A percentile compares a stretch with the other conserved stretches of the same genome.
These are phyloP conservation scores for Melangyna quadrimaculata DNA, from an alignment of 2,888 invertebrate species.

Conservation along the genomic window DNA sequence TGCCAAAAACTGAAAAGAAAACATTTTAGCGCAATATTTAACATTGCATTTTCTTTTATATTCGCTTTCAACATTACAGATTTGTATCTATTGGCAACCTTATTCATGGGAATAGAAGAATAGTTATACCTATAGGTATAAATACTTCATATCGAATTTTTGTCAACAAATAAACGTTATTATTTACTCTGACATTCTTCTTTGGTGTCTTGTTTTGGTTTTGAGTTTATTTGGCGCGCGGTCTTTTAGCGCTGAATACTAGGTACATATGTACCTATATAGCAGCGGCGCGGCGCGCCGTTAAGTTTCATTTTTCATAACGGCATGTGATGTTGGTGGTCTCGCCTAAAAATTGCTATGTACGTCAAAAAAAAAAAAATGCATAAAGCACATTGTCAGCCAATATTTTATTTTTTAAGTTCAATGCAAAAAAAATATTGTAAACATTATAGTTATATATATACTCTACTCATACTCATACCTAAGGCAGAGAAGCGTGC, in stretches of 20 bases:
- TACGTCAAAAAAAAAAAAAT: constrained; percentile 39
- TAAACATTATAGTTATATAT: constrained; percentile 30
- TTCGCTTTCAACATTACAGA: too few relatives aligned
- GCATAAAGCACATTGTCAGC: constrained; percentile 51
- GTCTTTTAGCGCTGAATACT: not conserved
- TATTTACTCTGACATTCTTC: constrained; percentile 22
- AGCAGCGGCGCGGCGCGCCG: not conserved
- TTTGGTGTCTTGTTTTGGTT: constrained; percentile 24
- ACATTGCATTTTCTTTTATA: too few relatives aligned
- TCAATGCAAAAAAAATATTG: constrained; percentile 1
- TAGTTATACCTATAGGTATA: too few relatives aligned
- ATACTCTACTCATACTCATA: too few relatives aligned
- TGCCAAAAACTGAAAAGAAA: too few relatives aligned
- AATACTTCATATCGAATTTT: constrained; percentile 9
- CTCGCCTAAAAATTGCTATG: constrained; percentile 32
- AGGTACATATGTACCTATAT: too few relatives aligned
- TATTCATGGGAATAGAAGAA: not conserved
- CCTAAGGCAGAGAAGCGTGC: constrained; percentile 47
- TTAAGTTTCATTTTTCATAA: constrained; percentile 26
- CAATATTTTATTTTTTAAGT: constrained; percentile 52
- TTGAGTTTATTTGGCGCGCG: constrained; percentile 16
- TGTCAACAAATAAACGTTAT: constrained; percentile 66
- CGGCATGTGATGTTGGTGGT: constrained; percentile 55
- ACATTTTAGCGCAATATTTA: too few relatives aligned
- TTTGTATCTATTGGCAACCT: too few relatives aligned